These are phyloP conservation scores for Cosmia pyralina DNA, from an alignment of 2,888 invertebrate species.

Conservation along the genomic window DNA sequence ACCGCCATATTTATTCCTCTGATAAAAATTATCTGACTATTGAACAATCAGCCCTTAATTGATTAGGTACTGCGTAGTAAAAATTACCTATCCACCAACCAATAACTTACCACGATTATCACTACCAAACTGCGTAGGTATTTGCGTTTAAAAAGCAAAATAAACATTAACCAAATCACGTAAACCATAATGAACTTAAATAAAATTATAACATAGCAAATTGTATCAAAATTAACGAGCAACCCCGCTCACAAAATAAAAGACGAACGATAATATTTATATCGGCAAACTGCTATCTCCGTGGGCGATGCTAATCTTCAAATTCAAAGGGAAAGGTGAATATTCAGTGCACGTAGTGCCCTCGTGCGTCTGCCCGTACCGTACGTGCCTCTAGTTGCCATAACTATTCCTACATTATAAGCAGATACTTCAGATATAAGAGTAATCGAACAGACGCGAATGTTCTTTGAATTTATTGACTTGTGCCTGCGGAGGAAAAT, in stretches of 20 bases:
- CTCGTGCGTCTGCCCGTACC: slow-evolving; percentile 68
- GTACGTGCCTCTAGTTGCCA: slow-evolving; percentile 68
- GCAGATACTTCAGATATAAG: slow-evolving; percentile 55
- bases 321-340: slow-evolving; percentile 68
- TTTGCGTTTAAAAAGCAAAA: background rate
- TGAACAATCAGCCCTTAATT: too few relatives aligned
- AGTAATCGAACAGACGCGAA: slow-evolving; percentile 55
- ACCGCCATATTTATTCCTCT: too few relatives aligned
- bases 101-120: background rate
- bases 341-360: slow-evolving; percentile 69
- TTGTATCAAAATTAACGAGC: slow-evolving; percentile 33
- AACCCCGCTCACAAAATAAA: slow-evolving; percentile 36
- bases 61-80: too few relatives aligned
- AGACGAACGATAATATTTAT: slow-evolving; percentile 59
- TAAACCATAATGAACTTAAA: background rate
- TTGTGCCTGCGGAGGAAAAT: slow-evolving; percentile 21
- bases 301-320: slow-evolving; percentile 68
- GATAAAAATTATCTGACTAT: too few relatives aligned
- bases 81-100: too few relatives aligned
- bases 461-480: slow-evolving; percentile 49
- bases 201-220: slow-evolving; percentile 13
- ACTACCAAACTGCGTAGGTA: background rate
- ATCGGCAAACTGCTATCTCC: slow-evolving; percentile 55
- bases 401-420: slow-evolving; percentile 69
- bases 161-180: slow-evolving; percentile 3